Base-by-base conservation (phyloP, 2,888 invertebrate genomes). In the Cerceris rybyensis region DNA sequence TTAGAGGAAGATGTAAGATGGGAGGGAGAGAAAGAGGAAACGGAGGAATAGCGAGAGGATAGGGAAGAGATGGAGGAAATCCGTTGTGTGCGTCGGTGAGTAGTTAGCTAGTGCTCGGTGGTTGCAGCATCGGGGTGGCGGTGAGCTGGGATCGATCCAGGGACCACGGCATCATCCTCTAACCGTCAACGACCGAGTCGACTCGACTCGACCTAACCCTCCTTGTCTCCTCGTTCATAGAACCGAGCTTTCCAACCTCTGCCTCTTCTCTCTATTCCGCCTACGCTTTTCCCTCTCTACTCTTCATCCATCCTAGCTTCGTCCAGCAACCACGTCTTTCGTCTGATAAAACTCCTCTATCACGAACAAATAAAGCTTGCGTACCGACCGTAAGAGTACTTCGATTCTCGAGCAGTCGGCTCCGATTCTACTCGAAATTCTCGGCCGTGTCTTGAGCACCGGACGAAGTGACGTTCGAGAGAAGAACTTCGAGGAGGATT, bases 121-220 rank as follows among this genome's bases (percentile, higher is more conserved):
- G 86, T 83, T 77, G 82, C 79, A 73, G 77, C 67, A 79, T 70
- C 78, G 79, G 71, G 82, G 73, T 79, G 83, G 75, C 65, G 75
- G 75, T 55, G 60, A 60, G 58, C 80, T 82, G 83, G 82, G 82
- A 90, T 90, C 90, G 90, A 90, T 89, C 87, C 88, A 81, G 84
- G 80, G 82, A 86, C 84, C 84, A 84, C 84, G 86, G 86, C 88
- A 87, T 88, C 89, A 88, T 89, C 86, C 88, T 83, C 82, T 79
- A 83, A 86, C 83, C 82, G 86, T 88, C 87, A 84, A 84, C 86
- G 81, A 86, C 83, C 75, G 79, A 78, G 81, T 82, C 83, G 76
- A 78, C 80, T 81, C 66, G 65, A 64, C 70, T 70, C 80, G 71
- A 60, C 54, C 65, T 69, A 71, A 54, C 70, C 69, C 72, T 64